Conservation (phyloP, 2,797 vertebrate species). For the Malacoctenus gilli region DNA sequence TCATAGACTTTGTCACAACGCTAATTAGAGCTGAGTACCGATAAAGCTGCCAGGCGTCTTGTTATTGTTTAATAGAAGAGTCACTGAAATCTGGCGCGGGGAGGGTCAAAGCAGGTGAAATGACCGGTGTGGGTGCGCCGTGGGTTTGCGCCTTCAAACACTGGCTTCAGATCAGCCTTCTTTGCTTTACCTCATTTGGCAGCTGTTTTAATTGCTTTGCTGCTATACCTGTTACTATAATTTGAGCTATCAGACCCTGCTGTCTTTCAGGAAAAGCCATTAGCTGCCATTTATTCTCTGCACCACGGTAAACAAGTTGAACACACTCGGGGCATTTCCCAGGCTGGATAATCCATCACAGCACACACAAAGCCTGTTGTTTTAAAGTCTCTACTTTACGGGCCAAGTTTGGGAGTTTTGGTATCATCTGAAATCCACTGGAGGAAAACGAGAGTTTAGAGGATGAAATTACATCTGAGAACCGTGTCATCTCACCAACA, state of each 20-base stretch:
- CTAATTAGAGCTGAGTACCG: background rate
- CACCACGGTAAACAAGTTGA: conserved; percentile 25
- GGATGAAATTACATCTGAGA: too few relatives aligned
- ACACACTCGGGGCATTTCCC: conserved; percentile 6
- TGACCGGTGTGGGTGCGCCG: background rate
- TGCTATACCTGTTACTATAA: conserved; percentile 7
- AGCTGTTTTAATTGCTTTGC: conserved; percentile 22
- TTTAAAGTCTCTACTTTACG: conserved; percentile 6
- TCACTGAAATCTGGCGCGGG: background rate
- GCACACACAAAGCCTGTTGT: conserved; percentile 20
- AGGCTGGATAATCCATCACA: conserved; percentile 22
- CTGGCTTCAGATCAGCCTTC: background rate
- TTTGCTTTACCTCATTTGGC: conserved; percentile 21
- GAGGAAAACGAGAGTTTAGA: conserved; percentile 1
- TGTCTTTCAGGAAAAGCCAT: conserved; percentile 11
- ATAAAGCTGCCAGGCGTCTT: background rate
- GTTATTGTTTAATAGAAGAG: background rate
- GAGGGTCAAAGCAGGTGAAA: conserved; percentile 13
- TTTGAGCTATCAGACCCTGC: conserved; percentile 18
- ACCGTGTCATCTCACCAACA: too few relatives aligned
- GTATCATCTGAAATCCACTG: conserved; percentile 1
- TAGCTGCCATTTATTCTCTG: conserved; percentile 19
- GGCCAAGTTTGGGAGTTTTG: conserved; percentile 7
- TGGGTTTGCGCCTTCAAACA: background rate
- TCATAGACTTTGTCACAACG: background rate